Percentiles rank a stretch among this genome's conserved stretches.
Evolutionary conservation across 1,140 invertebrate genomes (phyloP).

Genomic region (Tachypleus tridentatus): DNA sequence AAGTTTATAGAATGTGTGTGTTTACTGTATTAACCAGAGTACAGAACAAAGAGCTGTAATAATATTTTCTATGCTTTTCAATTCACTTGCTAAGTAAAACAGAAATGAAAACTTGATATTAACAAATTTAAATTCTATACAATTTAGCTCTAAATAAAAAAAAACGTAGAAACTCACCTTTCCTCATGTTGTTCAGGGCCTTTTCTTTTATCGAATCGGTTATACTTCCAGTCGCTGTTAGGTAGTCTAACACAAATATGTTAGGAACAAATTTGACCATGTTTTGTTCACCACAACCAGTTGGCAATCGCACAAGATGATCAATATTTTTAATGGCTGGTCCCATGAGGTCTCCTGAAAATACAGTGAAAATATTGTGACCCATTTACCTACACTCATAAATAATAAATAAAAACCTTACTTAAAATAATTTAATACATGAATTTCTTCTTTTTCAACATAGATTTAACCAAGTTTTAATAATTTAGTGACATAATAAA

Average conservation of each 20-base stretch:
- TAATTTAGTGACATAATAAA: too few relatives aligned
- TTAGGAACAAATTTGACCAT: conserved; percentile 63
- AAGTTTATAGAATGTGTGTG: neutral
- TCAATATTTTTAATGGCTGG: conserved; percentile 25
- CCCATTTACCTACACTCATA: neutral
- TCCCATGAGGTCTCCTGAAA: conserved; percentile 43
- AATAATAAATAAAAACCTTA: neutral
- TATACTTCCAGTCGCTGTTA: conserved; percentile 38
- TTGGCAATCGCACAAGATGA: conserved; percentile 37
- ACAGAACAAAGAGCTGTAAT: neutral
- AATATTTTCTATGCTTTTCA: neutral
- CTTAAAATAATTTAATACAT: too few relatives aligned
- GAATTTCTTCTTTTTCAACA: too few relatives aligned
- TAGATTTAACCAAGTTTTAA: too few relatives aligned
- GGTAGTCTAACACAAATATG: conserved; percentile 53
- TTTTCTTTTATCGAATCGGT: conserved; percentile 39
- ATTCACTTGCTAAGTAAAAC: neutral
- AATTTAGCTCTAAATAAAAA: neutral
- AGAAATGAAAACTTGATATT: neutral
- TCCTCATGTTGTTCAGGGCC: conserved; percentile 51
- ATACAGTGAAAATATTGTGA: neutral
- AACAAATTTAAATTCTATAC: neutral
- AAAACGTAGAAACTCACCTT: conserved; percentile 21
- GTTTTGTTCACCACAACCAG: conserved; percentile 67
- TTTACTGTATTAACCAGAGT: neutral